phyloP scores from a whole-genome alignment of 2,113 vertebrate genomes.

The Apaloderma vittatum region DNA sequence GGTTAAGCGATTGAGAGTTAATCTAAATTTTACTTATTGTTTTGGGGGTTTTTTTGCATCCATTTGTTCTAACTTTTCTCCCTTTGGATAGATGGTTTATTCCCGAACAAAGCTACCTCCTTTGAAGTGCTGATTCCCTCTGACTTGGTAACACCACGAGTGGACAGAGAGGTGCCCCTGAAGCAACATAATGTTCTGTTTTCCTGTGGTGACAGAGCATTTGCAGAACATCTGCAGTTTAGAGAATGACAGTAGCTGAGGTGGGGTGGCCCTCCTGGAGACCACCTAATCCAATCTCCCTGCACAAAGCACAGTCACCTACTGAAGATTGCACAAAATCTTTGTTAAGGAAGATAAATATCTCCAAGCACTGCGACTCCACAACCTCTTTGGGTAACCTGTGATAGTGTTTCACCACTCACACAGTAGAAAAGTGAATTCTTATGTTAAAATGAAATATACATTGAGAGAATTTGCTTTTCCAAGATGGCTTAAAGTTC shows the following conservation, averaged over 20 bases:
- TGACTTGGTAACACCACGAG: background rate
- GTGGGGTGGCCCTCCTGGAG: background rate
- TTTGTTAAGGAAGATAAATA: background rate
- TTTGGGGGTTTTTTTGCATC: background rate
- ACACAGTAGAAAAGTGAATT: background rate
- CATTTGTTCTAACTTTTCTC: background rate
- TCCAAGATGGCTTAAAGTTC: background rate
- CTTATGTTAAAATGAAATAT: background rate
- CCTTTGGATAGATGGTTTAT: background rate
- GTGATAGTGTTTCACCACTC: background rate
- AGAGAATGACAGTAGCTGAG: background rate
- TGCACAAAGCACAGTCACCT: background rate
- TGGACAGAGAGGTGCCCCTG: background rate
- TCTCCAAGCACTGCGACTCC: background rate
- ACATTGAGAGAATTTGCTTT: background rate
- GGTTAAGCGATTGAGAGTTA: background rate
- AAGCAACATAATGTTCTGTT: background rate
- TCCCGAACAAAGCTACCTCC: background rate
- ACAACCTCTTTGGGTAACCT: background rate
- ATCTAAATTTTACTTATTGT: background rate
- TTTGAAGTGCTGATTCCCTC: background rate
- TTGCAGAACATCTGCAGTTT: background rate
- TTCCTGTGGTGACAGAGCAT: background rate
- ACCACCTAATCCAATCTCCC: background rate
- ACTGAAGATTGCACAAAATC: background rate